These are phyloP conservation scores for Coryphaenoides rupestris DNA, from an alignment of 2,113 vertebrate species.

Conservation along the genomic window DNA sequence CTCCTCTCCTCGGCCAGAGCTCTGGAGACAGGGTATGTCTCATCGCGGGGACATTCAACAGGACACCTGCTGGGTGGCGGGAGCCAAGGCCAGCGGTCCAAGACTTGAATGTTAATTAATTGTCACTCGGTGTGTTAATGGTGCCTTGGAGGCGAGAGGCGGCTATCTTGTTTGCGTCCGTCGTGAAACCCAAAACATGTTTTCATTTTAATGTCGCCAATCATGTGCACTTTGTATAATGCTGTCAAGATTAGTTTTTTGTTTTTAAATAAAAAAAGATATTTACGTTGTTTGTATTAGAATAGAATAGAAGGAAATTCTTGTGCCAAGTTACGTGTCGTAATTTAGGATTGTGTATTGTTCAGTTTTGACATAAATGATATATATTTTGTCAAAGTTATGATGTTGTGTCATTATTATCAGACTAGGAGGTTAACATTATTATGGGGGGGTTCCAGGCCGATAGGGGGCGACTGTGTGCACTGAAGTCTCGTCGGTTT, in stretches of 20 bases:
- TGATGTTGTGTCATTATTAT: too few species aligned
- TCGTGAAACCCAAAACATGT: neutral
- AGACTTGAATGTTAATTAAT: slow-evolving; percentile 53
- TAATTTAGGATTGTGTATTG: too few species aligned
- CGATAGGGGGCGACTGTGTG: slow-evolving; percentile 43
- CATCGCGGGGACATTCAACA: slow-evolving; percentile 56
- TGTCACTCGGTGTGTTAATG: neutral
- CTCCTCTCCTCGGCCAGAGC: too few species aligned
- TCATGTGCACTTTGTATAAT: neutral
- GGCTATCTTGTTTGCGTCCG: slow-evolving; percentile 9
- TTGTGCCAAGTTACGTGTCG: too few species aligned
- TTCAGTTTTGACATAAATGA: too few species aligned
- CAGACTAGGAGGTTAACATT: too few species aligned
- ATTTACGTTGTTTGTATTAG: neutral
- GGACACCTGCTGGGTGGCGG: slow-evolving; percentile 62
- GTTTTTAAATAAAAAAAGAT: slow-evolving; percentile 15
- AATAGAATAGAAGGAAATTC: neutral
- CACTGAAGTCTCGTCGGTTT: slow-evolving; percentile 19
- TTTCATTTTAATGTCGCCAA: neutral
- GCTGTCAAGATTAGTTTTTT: neutral
- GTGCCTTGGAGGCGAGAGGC: neutral
- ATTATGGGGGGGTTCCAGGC: slow-evolving; percentile 16
- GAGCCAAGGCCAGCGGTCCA: slow-evolving; percentile 52
- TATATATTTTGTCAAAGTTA: too few species aligned
- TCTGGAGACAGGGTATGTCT: slow-evolving; percentile 50